Evolutionary conservation across 2,888 invertebrate species (phyloP), one percentile per base, ranked within the genome.

Genomic region (Lasioglossum marginatum): DNA sequence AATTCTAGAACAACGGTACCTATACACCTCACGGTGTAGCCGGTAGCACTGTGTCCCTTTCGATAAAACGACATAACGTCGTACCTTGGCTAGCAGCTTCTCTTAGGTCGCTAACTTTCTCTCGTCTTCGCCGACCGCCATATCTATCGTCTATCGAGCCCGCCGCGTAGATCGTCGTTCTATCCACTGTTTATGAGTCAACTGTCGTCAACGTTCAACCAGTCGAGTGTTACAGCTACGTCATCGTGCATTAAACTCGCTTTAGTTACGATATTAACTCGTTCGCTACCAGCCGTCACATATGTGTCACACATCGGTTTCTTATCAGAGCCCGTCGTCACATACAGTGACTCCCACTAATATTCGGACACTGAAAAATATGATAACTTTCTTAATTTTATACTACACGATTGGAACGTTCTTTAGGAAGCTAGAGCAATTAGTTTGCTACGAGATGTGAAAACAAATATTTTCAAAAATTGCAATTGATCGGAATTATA

Each of bases 51-150:
- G 34, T 37, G n/a, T 79, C 34, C 45, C 16, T 73, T 79, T 66
- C 71, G 14, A 43, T 43, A 0, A 23, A 23, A 23, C 83, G 16
- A 16, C 16, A 31, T 60, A 57, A 43, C 40, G 19, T 16, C 23
- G 5, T 52, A n/a, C 10, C 40, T 80, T 75, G 34, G 34, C 27
- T 14, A n/a, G 37, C 6, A 92, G 92, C 91, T 91, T 85, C 88
- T 88, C 88, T 88, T 82, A 78, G 93, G 90, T 90, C 92, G 92
- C 87, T 88, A 92, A 94, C 94, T 94, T 94, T 94, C 94, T 94
- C 94, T 93, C 83, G 88, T 93, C 92, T 92, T 92, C 93, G 92
- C 85, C 89, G 89, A 89, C 89, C 91, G 90, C 89, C 90, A 87
- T 88, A 77, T 45, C 40, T 27, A 91, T 80, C 83, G 86, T 87